These are phyloP conservation scores for Premnoplex brunnescens DNA, from an alignment of 2,797 vertebrate species.

Conservation along the genomic window DNA sequence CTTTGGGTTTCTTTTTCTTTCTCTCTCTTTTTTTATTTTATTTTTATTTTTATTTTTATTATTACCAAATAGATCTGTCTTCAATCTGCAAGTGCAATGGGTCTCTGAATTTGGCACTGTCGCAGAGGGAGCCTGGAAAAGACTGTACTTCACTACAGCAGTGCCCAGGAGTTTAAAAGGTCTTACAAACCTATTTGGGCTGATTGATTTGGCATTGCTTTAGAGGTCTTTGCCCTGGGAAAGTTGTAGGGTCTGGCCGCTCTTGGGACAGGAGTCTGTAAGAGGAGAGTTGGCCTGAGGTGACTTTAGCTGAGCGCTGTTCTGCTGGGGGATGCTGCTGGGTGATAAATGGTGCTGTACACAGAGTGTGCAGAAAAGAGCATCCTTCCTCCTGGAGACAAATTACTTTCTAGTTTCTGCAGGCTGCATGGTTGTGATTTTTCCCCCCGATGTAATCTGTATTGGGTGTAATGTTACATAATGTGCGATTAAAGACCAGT, in stretches of 20 bases:
- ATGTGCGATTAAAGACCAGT: constrained; percentile 49
- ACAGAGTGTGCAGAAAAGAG: constrained; percentile 9
- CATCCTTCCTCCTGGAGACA: constrained; percentile 43
- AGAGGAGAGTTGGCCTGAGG: constrained; percentile 4
- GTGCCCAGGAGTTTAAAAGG: not conserved
- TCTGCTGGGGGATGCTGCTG: not conserved
- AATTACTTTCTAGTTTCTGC: constrained; percentile 44
- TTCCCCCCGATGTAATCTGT: not conserved
- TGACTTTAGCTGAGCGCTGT: not conserved
- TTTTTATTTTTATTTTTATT: not conserved
- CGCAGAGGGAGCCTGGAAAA: not conserved
- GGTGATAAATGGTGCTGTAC: constrained; percentile 53
- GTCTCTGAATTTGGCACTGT: not conserved
- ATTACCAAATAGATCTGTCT: not conserved
- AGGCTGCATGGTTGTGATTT: constrained; percentile 19
- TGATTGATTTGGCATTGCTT: not conserved
- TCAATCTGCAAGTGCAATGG: not conserved
- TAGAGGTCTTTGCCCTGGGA: not conserved
- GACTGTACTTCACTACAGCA: not conserved
- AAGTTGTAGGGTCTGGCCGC: not conserved
- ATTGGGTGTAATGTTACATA: constrained; percentile 37
- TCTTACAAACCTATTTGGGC: not conserved
- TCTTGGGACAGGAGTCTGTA: not conserved
- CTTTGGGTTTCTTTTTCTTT: not conserved
- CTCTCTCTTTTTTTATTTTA: not conserved